phyloP scores from a whole-genome alignment of 2,113 vertebrate species.

The Callopanchax toddi region DNA sequence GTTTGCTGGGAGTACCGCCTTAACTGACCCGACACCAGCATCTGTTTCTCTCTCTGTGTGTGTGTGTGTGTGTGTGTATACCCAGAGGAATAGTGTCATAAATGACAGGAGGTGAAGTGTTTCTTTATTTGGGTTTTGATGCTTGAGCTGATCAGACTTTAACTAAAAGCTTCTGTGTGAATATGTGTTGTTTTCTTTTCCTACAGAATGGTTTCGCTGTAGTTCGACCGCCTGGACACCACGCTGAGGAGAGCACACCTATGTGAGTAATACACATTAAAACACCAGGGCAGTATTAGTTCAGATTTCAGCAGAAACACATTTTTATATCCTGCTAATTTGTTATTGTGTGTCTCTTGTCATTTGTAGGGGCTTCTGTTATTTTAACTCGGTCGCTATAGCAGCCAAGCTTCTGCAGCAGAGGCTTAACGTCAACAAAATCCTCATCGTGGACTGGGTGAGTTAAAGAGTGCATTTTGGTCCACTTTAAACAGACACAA shows the following conservation, averaged over 20 bases:
- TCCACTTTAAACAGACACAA: background rate
- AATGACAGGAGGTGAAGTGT: no score
- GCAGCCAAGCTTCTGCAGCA: constrained; percentile 95
- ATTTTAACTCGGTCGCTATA: constrained; percentile 97
- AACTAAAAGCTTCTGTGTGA: no score
- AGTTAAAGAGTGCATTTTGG: constrained; percentile 58
- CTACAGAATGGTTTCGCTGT: constrained; percentile 96
- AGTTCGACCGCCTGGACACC: constrained; percentile 95
- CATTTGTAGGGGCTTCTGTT: constrained; percentile 96
- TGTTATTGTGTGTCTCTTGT: background rate
- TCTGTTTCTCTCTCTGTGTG: constrained; percentile 10
- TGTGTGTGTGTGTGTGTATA: background rate
- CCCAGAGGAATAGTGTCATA: background rate
- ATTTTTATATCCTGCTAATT: background rate
- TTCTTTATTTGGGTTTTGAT: background rate
- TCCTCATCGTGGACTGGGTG: constrained; percentile 99
- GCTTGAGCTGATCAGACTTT: background rate
- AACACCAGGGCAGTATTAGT: background rate
- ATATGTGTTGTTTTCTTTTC: constrained; percentile 16
- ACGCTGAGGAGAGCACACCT: constrained; percentile 95
- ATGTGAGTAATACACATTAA: constrained; percentile 84
- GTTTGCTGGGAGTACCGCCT: constrained; percentile 35
- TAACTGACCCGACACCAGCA: constrained; percentile 27
- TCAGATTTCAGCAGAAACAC: background rate
- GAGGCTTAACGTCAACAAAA: constrained; percentile 93